Conservation (phyloP, 1,140 invertebrate genomes). For the Trichoplusia ni region DNA sequence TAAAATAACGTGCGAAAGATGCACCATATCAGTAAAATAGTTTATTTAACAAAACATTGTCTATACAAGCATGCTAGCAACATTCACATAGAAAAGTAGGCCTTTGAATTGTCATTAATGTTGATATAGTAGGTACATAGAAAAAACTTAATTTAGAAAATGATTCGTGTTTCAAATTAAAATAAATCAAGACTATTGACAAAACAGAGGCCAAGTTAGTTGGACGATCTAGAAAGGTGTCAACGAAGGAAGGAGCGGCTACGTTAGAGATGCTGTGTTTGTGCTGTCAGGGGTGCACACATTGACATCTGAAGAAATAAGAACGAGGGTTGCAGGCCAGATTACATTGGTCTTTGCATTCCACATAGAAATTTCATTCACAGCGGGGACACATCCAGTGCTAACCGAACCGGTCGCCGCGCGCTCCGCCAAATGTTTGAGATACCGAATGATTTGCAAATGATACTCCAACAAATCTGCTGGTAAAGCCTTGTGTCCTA, state of each 20-base stretch:
- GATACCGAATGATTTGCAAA: slow-evolving; percentile 17
- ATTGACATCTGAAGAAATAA: slow-evolving; percentile 49
- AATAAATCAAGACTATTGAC: slow-evolving; percentile 43
- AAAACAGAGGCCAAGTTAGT: slow-evolving; percentile 60
- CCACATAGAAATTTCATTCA: slow-evolving; percentile 72
- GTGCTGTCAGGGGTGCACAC: slow-evolving; percentile 76
- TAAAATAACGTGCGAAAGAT: background rate
- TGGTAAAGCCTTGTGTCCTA: slow-evolving; percentile 23
- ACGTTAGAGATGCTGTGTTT: slow-evolving; percentile 65
- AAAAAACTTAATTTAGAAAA: background rate
- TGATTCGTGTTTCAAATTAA: background rate
- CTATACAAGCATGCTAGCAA: slow-evolving; percentile 70
- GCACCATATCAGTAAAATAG: background rate
- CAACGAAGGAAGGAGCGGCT: slow-evolving; percentile 79
- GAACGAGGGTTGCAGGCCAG: slow-evolving; percentile 46
- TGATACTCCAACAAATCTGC: slow-evolving; percentile 7
- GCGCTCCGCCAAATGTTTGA: slow-evolving; percentile 66
- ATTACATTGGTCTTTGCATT: slow-evolving; percentile 63
- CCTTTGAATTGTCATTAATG: slow-evolving; percentile 58
- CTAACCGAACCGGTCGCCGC: slow-evolving; percentile 57
- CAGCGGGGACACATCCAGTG: slow-evolving; percentile 68
- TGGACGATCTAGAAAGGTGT: slow-evolving; percentile 81
- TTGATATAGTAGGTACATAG: slow-evolving; percentile 6
- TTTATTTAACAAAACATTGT: slow-evolving; percentile 56
- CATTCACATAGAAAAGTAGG: slow-evolving; percentile 50